Evolutionary conservation across 2,888 invertebrate genomes (phyloP).

Genomic region (Heteromurus nitidus): DNA sequence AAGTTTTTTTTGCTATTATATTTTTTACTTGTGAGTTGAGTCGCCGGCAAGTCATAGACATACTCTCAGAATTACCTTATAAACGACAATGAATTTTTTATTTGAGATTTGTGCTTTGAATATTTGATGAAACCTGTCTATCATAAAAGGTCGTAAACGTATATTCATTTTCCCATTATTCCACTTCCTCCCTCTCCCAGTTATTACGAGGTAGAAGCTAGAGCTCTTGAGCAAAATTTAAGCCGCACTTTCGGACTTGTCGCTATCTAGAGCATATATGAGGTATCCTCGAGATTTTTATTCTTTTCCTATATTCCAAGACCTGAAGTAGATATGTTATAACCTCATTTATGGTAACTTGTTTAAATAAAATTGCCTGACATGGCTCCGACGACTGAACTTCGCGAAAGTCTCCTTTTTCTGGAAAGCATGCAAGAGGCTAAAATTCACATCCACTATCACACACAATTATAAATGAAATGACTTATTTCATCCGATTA

Average conservation of each 20-base stretch:
- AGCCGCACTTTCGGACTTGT: too few relatives aligned
- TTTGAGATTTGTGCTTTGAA: constrained; percentile 62
- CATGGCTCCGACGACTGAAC: background rate
- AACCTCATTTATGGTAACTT: constrained; percentile 23
- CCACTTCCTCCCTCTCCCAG: constrained; percentile 27
- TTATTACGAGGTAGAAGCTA: background rate
- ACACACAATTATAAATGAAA: background rate
- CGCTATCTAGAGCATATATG: too few relatives aligned
- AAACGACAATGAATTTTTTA: constrained; percentile 52
- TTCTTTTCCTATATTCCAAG: too few relatives aligned
- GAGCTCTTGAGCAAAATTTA: too few relatives aligned
- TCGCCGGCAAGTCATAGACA: background rate
- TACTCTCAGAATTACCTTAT: background rate
- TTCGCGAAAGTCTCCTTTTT: constrained; percentile 8
- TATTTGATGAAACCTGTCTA: constrained; percentile 60
- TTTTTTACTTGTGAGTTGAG: too few relatives aligned
- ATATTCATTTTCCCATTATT: constrained; percentile 23
- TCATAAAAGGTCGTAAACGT: constrained; percentile 28
- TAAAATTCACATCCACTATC: background rate
- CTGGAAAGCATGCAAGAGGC: too few relatives aligned
- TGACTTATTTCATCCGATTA: constrained; percentile 12
- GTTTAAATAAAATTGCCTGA: constrained; percentile 24
- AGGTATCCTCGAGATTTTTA: too few relatives aligned
- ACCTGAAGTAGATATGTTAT: too few relatives aligned
- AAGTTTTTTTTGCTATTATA: background rate